Conservation (phyloP, 1,140 invertebrate species). For the Drosophila parabipectinata region DNA sequence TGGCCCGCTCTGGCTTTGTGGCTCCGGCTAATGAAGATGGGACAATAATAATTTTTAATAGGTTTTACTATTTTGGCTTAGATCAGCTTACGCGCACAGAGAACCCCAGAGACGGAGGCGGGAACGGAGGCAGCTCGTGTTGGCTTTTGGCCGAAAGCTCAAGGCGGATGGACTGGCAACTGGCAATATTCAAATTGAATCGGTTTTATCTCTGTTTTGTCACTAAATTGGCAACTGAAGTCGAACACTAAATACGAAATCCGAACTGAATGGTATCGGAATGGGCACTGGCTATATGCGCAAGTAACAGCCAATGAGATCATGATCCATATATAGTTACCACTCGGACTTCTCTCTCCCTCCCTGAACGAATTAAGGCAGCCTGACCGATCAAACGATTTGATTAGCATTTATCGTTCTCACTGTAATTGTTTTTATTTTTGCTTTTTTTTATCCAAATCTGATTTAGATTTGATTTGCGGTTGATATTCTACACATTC, state of each 20-base stretch:
- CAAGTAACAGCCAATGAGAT: conserved; percentile 60
- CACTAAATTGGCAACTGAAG: conserved; percentile 78
- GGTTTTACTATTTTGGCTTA: conserved; percentile 66
- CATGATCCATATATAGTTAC: conserved; percentile 69
- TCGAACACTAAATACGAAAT: conserved; percentile 49
- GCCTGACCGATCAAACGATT: conserved; percentile 42
- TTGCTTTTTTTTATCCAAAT: conserved; percentile 5
- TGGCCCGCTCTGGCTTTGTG: conserved; percentile 44
- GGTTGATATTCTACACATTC: not conserved
- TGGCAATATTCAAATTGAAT: conserved; percentile 75
- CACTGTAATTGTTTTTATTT: conserved; percentile 59
- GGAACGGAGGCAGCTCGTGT: not conserved
- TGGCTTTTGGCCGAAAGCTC: conserved; percentile 2
- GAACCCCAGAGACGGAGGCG: conserved; percentile 6
- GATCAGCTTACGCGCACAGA: conserved; percentile 41
- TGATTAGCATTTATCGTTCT: conserved; percentile 59
- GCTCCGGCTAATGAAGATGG: conserved; percentile 64
- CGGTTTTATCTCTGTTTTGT: conserved; percentile 69
- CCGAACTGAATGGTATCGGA: conserved; percentile 45
- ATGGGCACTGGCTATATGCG: conserved; percentile 69
- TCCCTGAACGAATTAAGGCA: conserved; percentile 30
- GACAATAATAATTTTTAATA: conserved; percentile 78
- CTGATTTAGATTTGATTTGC: conserved; percentile 13
- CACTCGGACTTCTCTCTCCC: not conserved
- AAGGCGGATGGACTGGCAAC: conserved; percentile 43